Evolutionary conservation across 2,888 invertebrate species (phyloP).

Genomic region (Drosophila mimica): DNA sequence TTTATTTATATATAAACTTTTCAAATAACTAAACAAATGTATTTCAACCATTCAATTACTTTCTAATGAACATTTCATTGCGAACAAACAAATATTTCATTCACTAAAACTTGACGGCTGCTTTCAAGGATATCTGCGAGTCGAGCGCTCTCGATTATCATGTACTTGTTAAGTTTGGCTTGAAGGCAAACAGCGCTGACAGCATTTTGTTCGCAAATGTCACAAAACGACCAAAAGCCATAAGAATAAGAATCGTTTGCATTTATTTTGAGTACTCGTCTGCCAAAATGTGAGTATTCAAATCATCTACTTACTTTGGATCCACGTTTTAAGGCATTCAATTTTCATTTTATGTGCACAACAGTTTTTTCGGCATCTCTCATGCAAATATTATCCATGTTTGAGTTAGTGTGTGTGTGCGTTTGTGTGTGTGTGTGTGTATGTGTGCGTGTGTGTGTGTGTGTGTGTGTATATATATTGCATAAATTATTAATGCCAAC

Average conservation of each 20-base stretch:
- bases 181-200: constrained; percentile 59
- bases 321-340: constrained; percentile 70
- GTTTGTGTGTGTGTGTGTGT: constrained; percentile 8
- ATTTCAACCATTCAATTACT: too few relatives aligned
- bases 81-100: neutral
- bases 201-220: constrained; percentile 67
- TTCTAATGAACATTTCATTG: neutral
- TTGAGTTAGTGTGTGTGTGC: constrained; percentile 1
- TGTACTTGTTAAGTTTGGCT: constrained; percentile 8
- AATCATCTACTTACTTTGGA: constrained; percentile 60
- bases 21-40: neutral
- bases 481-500: constrained; percentile 78
- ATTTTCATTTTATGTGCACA: constrained; percentile 67
- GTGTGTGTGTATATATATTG: constrained; percentile 63
- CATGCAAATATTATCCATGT: constrained; percentile 57
- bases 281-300: constrained; percentile 51
- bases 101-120: fast-evolving
- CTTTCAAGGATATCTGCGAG: constrained; percentile 1
- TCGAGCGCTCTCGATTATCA: neutral
- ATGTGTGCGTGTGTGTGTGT: constrained; percentile 13
- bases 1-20: neutral
- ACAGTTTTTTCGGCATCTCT: constrained; percentile 49
- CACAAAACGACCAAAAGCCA: constrained; percentile 49
- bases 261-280: constrained; percentile 46
- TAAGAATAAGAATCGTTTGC: constrained; percentile 62